Evolutionary conservation across 2,113 vertebrate species (phyloP).

Genomic region (Calcarius ornatus): DNA sequence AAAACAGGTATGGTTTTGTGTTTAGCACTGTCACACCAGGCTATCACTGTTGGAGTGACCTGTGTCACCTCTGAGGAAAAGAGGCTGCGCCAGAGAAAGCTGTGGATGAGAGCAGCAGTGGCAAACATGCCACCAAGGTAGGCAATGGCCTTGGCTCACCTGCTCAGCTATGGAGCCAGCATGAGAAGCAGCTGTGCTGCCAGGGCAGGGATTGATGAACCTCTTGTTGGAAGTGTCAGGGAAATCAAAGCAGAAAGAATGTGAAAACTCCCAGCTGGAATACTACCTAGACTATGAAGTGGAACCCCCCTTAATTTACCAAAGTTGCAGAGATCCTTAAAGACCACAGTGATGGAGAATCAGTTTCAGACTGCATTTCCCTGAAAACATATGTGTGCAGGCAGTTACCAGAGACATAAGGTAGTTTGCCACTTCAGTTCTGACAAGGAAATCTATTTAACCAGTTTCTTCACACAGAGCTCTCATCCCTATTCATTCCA

Average conservation of each 20-base stretch:
- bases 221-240: neutral
- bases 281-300: neutral
- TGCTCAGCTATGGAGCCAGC: neutral
- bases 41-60: neutral
- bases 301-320: neutral
- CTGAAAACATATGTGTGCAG: neutral
- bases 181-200: neutral
- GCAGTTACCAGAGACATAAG: neutral
- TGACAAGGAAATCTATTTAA: neutral
- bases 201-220: neutral
- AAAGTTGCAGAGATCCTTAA: neutral
- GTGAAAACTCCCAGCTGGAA: neutral
- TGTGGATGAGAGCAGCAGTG: neutral
- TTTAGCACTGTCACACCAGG: accelerated
- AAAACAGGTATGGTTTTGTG: neutral
- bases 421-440: neutral
- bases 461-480: neutral
- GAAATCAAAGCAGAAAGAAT: neutral
- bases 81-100: neutral
- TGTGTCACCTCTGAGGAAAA: neutral
- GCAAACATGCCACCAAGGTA: neutral
- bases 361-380: neutral
- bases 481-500: neutral
- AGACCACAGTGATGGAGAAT: neutral
- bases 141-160: neutral